Base-by-base conservation (phyloP, 2,113 vertebrate species). In the Oophaga pumilio region DNA sequence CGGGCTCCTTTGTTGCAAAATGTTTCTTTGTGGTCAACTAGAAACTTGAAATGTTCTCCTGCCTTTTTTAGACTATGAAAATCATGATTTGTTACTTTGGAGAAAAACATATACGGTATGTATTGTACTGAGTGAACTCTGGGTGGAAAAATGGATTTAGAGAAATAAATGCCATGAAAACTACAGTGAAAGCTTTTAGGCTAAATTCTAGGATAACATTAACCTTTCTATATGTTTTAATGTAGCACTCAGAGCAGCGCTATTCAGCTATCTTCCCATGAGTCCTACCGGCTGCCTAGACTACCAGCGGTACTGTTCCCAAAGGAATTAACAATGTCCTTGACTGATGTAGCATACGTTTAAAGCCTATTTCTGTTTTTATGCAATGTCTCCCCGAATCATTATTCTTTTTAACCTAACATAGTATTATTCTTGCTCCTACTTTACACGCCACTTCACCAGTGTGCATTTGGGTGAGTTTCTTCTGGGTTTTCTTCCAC, bases 1-100 rank as follows among this genome's bases (percentile, higher is more conserved):
- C n/a, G 0, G n/a, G 50, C 24, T 53, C 49, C 69, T 88, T 83
- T 88, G 86, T 79, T 69, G 52, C 76, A 86, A 79, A 69, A 69
- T 76, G 43, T 76, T 52, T 52, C 69, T 53, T 66, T 83, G 79
- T 15, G 69, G 79, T 53, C 79, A 74, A 43, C 57, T 50, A 50
- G 8, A 76, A 62, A 50, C 22, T 66, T 33, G 43, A 78, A 76
- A 57, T 69, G 49, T 33, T 66, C 62, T 57, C 18, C 20, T 62
- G 43, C n/a, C 18, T 24, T 9, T 43, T 59, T 74, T 59, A 69
- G 15, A 52, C 2, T 17, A 52, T 57, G 52, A 57, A 84, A 84
- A 28, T 84, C 24, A 22, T 73, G 26, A 59, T 84, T 33, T 73
- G 15, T 57, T 57, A 52, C 49, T 56, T 50, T 71, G 76, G 22